phyloP scores from a whole-genome alignment of 2,797 vertebrate species.

The Petrocephalus schoutedeni region DNA sequence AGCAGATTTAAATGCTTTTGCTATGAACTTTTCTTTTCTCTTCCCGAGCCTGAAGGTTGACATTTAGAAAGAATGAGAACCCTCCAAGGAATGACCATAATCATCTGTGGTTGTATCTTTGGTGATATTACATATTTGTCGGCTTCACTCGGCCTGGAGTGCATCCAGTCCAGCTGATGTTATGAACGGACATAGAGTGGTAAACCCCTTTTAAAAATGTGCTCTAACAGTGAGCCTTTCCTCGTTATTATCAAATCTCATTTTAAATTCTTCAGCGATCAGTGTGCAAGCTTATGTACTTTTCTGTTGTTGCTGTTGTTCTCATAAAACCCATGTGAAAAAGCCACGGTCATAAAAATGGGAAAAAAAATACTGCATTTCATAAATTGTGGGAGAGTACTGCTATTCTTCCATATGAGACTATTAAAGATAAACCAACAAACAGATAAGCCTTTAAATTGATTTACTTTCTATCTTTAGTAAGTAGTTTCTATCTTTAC shows the following conservation, averaged over 20 bases:
- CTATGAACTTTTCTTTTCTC: constrained; percentile 49
- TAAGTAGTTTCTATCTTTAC: background rate
- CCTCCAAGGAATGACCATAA: constrained; percentile 23
- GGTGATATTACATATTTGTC: constrained; percentile 20
- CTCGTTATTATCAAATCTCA: background rate
- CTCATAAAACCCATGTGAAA: background rate
- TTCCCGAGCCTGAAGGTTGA: constrained; percentile 30
- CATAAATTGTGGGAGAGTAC: background rate
- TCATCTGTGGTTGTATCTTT: constrained; percentile 30
- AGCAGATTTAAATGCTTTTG: constrained; percentile 54
- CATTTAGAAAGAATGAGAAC: constrained; percentile 33
- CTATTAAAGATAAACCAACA: background rate
- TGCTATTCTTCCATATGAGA: background rate
- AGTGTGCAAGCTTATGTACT: background rate
- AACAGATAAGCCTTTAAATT: background rate
- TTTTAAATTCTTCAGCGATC: background rate
- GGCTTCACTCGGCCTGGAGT: background rate
- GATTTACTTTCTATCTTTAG: background rate
- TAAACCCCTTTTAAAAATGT: background rate
- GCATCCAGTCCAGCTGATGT: background rate
- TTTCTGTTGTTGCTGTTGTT: background rate
- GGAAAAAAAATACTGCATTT: constrained; percentile 11
- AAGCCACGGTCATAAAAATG: background rate
- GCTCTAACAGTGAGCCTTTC: background rate
- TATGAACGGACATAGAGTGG: background rate